Base-by-base conservation (phyloP, 2,797 vertebrate species). In the Phaenicophaeus curvirostris region DNA sequence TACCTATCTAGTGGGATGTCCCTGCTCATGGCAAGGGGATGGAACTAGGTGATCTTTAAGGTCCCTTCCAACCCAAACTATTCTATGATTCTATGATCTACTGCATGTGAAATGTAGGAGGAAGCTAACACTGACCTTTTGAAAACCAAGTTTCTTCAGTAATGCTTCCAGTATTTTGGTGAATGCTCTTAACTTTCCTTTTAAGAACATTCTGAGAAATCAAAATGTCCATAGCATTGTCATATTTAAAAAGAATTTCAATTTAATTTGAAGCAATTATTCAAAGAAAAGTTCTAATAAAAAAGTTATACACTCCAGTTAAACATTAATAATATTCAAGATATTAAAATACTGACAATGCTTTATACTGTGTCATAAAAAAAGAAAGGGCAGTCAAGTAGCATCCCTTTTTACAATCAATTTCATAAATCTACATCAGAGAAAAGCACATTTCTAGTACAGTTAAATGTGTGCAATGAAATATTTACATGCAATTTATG, bases 241-340 rank as follows among this genome's bases (percentile, higher is more conserved):
- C 2, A 0, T 84, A 81, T 84, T 76, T 59, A 27, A 85, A 84
- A 91, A 71, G 4, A 85, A 66, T 23, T 82, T 73, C 30, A 85
- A 51, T 80, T 74, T 83, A 77, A 94, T 90, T 90, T 86, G 46
- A 86, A 93, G 55, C 83, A 86, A 88, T 95, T 94, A 88, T 84
- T 95, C 77, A 91, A 88, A 87, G 55, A 87, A 94, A 92, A 96
- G 75, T 78, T 91, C 41, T 86, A 90, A 80, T 86, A 74, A 91
- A 94, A 88, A 92, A 87, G 61, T 89, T 93, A 92, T 66, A 72
- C 63, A 54, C 23, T 48, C 31, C 65, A 65, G 48, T 96, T 93
- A 90, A 95, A 87, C 57, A 89, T 93, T 93, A 82, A 93, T 90
- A 93, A 84, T 71, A 67, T 59, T 89, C 55, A 79, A 55, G 88